These are phyloP conservation scores for Dorcus hopei DNA, from an alignment of 2,888 invertebrate species.

Conservation along the genomic window DNA sequence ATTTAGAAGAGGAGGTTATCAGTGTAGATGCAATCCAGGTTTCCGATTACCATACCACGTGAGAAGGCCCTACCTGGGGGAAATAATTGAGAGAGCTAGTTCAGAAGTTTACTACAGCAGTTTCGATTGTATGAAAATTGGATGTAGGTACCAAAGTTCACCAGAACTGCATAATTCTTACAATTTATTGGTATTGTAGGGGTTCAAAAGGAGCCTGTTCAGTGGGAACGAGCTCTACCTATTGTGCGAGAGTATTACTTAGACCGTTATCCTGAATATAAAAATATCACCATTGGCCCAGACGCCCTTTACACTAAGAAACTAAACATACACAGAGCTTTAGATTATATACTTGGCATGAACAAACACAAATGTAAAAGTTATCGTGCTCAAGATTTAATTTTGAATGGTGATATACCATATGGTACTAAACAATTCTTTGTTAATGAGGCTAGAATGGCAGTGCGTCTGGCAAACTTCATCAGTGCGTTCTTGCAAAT, in stretches of 20 bases:
- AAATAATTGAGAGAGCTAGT: slow-evolving; percentile 90
- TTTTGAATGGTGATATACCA: slow-evolving; percentile 81
- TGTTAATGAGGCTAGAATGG: slow-evolving; percentile 94
- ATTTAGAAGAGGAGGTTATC: slow-evolving; percentile 91
- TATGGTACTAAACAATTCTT: slow-evolving; percentile 86
- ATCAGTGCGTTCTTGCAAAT: slow-evolving; percentile 92
- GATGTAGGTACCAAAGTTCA: slow-evolving; percentile 63
- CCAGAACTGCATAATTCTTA: neutral
- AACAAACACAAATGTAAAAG: slow-evolving; percentile 54
- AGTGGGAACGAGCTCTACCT: slow-evolving; percentile 74
- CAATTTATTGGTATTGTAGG: slow-evolving; percentile 52
- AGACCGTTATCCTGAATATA: slow-evolving; percentile 72
- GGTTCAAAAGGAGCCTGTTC: slow-evolving; percentile 80
- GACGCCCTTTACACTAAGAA: slow-evolving; percentile 62
- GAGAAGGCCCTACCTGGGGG: slow-evolving; percentile 87
- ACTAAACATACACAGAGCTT: slow-evolving; percentile 72
- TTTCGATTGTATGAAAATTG: slow-evolving; percentile 87
- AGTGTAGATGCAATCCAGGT: slow-evolving; percentile 89
- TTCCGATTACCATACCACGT: slow-evolving; percentile 82
- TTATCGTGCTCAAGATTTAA: slow-evolving; percentile 64
- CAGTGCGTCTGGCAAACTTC: slow-evolving; percentile 92
- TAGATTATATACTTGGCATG: slow-evolving; percentile 75
- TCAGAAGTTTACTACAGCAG: slow-evolving; percentile 89
- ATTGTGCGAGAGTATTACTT: slow-evolving; percentile 70
- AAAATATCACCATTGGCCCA: slow-evolving; percentile 65